Conservation (phyloP, 2,797 vertebrate species). For the Corythornis leucogaster region DNA sequence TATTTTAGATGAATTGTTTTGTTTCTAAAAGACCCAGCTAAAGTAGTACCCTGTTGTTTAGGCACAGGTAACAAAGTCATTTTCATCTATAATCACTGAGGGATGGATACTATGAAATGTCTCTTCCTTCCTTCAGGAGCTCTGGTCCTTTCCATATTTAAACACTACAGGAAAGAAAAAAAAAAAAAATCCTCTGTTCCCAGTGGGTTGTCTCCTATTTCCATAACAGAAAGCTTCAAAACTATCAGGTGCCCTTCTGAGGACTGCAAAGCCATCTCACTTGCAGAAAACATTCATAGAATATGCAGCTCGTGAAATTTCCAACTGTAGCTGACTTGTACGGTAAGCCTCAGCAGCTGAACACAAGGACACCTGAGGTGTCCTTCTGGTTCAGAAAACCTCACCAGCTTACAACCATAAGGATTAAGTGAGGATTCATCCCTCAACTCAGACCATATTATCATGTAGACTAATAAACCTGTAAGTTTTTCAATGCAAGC, state of each 20-base stretch:
- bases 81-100: not conserved
- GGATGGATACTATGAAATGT: not conserved
- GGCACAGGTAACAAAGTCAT: not conserved
- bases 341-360: not conserved
- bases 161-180: not conserved
- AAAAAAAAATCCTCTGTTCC: not conserved
- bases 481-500: not conserved
- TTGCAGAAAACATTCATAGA: not conserved
- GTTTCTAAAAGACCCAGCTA: not conserved
- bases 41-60: not conserved
- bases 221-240: not conserved
- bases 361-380: not conserved
- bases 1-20: not conserved
- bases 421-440: not conserved
- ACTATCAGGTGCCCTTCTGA: not conserved
- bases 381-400: not conserved
- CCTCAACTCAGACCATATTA: not conserved
- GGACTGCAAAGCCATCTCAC: not conserved
- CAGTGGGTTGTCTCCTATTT: not conserved
- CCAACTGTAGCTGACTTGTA: not conserved
- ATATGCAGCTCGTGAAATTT: not conserved
- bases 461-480: not conserved
- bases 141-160: not conserved
- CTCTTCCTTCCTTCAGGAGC: not conserved
- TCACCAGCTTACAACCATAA: rapidly evolving